Conservation (phyloP, 2,797 vertebrate species). For the Rhinogobio ventralis region DNA sequence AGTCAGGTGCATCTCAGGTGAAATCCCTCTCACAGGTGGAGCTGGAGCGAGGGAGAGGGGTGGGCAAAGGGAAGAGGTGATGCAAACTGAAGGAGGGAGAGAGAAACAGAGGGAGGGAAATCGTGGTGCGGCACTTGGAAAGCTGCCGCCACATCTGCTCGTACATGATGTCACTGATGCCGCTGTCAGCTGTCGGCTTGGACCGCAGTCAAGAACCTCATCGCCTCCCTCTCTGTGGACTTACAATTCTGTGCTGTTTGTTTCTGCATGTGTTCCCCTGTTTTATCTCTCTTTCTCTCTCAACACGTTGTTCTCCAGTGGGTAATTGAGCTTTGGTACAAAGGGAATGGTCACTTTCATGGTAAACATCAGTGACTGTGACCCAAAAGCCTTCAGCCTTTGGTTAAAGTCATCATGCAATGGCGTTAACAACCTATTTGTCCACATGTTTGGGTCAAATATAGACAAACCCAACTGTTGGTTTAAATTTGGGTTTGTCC, state of each 20-base stretch:
- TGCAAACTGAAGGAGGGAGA: conserved; percentile 55
- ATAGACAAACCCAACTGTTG: too few species aligned
- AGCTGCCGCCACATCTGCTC: conserved; percentile 83
- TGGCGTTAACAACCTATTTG: too few species aligned
- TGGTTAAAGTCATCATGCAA: too few species aligned
- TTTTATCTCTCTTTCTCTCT: conserved; percentile 32
- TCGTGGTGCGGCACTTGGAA: conserved; percentile 75
- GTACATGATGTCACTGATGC: conserved; percentile 76
- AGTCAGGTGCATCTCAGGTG: conserved; percentile 80
- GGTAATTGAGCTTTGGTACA: not conserved
- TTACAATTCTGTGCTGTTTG: conserved; percentile 45
- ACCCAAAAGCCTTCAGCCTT: not conserved
- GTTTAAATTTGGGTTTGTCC: not conserved
- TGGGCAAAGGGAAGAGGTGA: conserved; percentile 35
- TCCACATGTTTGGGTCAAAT: too few species aligned
- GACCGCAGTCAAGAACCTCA: conserved; percentile 82
- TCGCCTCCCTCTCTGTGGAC: conserved; percentile 67
- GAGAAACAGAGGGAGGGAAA: conserved; percentile 68
- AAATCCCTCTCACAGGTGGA: conserved; percentile 63
- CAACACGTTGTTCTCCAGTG: conserved; percentile 23
- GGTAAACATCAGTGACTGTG: not conserved
- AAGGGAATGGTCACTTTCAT: not conserved
- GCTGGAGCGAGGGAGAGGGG: conserved; percentile 18
- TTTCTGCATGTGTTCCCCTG: conserved; percentile 38
- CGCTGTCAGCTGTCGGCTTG: conserved; percentile 84